Conservation (phyloP, 2,888 invertebrate species). For the Caenorhabditis virilis region DNA sequence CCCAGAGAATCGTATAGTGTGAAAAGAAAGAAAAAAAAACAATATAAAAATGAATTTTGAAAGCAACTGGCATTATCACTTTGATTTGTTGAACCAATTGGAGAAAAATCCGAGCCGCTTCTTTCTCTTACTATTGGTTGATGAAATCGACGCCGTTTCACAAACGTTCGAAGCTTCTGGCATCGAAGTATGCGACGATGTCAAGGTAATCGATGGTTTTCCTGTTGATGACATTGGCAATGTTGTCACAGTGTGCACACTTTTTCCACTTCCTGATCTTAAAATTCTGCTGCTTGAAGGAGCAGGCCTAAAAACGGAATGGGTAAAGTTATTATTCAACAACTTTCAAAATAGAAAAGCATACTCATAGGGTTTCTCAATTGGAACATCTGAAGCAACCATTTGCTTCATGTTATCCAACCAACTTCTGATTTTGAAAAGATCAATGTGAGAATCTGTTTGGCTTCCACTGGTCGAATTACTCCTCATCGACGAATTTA, state of each 20-base stretch:
- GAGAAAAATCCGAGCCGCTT: conserved; percentile 29
- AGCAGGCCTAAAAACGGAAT: conserved; percentile 25
- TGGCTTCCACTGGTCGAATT: conserved; percentile 10
- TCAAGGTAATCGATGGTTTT: neutral
- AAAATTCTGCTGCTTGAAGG: conserved; percentile 15
- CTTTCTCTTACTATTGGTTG: conserved; percentile 20
- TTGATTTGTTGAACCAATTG: conserved; percentile 30
- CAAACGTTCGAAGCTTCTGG: neutral
- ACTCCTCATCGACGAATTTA: conserved; percentile 11
- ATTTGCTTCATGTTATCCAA: conserved; percentile 64
- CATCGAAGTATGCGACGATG: neutral
- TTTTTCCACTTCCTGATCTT: conserved; percentile 42
- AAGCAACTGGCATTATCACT: too few relatives aligned
- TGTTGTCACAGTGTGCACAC: conserved; percentile 26
- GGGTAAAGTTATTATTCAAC: neutral
- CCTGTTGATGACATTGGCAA: neutral
- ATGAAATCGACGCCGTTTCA: conserved; percentile 22
- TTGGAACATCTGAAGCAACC: conserved; percentile 54
- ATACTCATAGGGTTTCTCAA: conserved; percentile 48
- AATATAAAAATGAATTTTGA: too few relatives aligned
- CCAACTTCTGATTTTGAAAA: conserved; percentile 54
- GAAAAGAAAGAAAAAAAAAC: too few relatives aligned
- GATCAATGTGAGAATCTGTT: conserved; percentile 33
- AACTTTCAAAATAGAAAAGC: conserved; percentile 5
- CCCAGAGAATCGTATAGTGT: too few relatives aligned